Evolutionary conservation across 2,888 invertebrate species (phyloP).

Genomic region (Leucania comma): DNA sequence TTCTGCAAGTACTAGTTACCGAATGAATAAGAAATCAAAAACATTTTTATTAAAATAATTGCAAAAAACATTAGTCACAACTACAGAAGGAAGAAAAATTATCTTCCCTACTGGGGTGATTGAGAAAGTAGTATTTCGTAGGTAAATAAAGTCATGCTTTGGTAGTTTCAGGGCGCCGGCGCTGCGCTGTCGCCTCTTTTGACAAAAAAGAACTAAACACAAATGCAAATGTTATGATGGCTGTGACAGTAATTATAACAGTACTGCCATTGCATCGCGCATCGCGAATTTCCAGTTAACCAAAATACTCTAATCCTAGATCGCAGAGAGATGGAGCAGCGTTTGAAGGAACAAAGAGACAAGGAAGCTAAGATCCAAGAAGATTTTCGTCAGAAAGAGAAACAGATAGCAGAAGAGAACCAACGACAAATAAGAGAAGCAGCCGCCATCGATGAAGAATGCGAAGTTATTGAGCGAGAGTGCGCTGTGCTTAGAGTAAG

Average conservation of each 20-base stretch:
- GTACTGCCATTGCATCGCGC: not conserved
- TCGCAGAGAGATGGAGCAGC: constrained; percentile 63
- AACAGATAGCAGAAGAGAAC: constrained; percentile 68
- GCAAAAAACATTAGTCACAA: too few relatives aligned
- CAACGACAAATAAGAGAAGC: constrained; percentile 72
- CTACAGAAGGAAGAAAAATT: too few relatives aligned
- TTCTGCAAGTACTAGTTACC: too few relatives aligned
- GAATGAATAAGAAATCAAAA: too few relatives aligned
- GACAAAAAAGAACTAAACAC: too few relatives aligned
- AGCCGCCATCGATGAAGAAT: constrained; percentile 74
- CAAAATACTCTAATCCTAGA: constrained; percentile 59
- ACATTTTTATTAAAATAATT: too few relatives aligned
- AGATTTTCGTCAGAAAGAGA: constrained; percentile 69
- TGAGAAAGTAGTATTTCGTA: too few relatives aligned
- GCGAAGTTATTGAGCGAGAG: constrained; percentile 77
- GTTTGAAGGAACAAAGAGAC: constrained; percentile 72
- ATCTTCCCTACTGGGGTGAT: too few relatives aligned
- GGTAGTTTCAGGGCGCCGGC: too few relatives aligned
- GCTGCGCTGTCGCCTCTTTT: too few relatives aligned
- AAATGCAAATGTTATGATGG: too few relatives aligned
- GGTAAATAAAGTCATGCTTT: too few relatives aligned
- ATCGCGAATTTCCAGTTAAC: not conserved
- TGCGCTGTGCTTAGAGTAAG: constrained; percentile 81
- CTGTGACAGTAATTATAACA: not conserved
- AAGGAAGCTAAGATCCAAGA: constrained; percentile 75